Base-by-base conservation (phyloP, 92 coral and sea anemone genomes). In the Umimayanthus chanpuru region DNA sequence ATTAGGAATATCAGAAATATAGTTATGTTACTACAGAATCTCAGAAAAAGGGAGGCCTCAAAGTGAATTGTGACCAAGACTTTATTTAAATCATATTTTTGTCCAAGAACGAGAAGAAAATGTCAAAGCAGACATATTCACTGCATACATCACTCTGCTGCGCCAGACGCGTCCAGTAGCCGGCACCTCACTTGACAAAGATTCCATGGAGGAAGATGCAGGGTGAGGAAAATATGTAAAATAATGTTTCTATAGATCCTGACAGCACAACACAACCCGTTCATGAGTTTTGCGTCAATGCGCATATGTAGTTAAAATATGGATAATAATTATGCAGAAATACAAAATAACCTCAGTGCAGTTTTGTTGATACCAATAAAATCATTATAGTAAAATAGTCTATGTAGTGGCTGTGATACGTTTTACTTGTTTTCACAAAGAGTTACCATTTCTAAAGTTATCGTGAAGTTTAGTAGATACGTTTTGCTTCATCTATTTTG, bases 161-260 rank as follows among this genome's bases (percentile, higher is more conserved):
- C 89, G 99, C 47, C 99, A 97, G 80, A 97, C 99, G 41, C 83
- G 97, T 26, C 99, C 99, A 4, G 96, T 97, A 11, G 99, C 99
- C 44, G 94, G 98, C 6, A 94, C 96, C 71, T 81, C 94, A 5
- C 91, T 93, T 66, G 99, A 97, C 73, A 89, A 96, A 71, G 98
- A 97, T 47, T 95, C 98, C 1, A 97, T 97, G 97, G 99, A 97
- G 40, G 99, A 95, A 73, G 99, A 95, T 71, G 90, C 93, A 56
- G 96, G 99, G 99, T 95, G 77, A 50, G 90, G 32, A 16, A 25
- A 15, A 25, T 7, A 11, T 21, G 44, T 18, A 4, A 73, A 21
- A 75, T 32, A 32, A 32, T 32, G 36, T 32, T 32, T 32, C 36
- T 32, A 32, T 32, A 32, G 36, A 2, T 32, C 36, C 36, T 32